Evolutionary conservation across 2,113 vertebrate genomes (phyloP).

Genomic region (Mormyrus lacerda): DNA sequence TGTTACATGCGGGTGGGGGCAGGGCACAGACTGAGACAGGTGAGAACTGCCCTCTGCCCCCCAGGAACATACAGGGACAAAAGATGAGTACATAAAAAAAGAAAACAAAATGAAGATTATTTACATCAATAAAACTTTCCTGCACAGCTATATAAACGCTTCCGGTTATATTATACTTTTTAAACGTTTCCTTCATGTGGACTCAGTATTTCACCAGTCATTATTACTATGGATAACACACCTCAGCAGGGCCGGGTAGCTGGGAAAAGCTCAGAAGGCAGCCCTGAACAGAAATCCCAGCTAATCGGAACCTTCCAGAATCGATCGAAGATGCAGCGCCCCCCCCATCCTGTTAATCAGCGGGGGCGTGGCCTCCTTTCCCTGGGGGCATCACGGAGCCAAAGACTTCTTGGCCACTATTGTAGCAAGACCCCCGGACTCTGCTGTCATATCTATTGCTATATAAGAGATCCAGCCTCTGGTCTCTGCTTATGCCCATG

Average conservation of each 20-base stretch:
- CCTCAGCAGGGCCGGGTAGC: conserved; percentile 57
- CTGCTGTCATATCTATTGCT: conserved; percentile 6
- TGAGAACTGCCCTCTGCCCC: neutral
- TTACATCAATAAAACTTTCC: conserved; percentile 46
- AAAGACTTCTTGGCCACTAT: neutral
- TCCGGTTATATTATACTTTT: conserved; percentile 53
- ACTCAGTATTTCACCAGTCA: conserved; percentile 68
- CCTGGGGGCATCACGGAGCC: neutral
- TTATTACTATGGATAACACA: conserved; percentile 48
- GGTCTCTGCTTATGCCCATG: neutral
- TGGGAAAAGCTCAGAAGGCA: neutral
- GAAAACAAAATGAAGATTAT: conserved; percentile 39
- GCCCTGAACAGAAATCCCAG: conserved; percentile 2
- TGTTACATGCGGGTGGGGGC: neutral
- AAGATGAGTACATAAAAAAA: conserved; percentile 25
- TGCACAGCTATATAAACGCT: conserved; percentile 46
- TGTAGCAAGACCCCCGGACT: neutral
- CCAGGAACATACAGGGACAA: neutral
- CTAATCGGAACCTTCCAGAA: neutral
- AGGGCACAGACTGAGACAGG: neutral
- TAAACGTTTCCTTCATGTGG: conserved; percentile 55
- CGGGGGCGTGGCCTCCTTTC: neutral
- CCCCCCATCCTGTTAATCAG: neutral
- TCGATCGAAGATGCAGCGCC: neutral
- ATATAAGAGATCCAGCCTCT: conserved; percentile 10